phyloP scores from a whole-genome alignment of 2,797 vertebrate genomes.

The Anguilla obscura region DNA sequence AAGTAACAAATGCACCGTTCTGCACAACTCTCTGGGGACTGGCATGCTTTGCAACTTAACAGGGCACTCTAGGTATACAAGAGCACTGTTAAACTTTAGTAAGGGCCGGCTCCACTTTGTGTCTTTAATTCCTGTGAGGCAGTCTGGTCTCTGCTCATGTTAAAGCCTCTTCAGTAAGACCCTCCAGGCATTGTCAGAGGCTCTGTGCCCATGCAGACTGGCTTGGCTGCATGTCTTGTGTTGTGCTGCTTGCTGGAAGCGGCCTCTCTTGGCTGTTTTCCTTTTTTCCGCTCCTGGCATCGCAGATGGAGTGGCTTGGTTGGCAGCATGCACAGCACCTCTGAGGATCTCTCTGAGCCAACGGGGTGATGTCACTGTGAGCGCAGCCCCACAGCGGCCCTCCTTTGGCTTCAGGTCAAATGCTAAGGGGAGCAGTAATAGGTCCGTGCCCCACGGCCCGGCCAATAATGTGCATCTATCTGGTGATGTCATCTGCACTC shows the following conservation, averaged over 20 bases:
- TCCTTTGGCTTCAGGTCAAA: neutral
- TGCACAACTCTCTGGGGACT: neutral
- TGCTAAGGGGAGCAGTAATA: neutral
- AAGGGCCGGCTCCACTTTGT: neutral
- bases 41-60: neutral
- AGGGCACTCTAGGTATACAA: neutral
- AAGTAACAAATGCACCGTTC: neutral
- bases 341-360: neutral
- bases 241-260: neutral
- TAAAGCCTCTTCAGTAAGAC: neutral
- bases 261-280: neutral
- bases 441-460: neutral
- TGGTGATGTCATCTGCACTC: neutral
- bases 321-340: neutral
- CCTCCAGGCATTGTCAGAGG: neutral
- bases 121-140: neutral
- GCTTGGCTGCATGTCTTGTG: neutral
- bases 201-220: neutral
- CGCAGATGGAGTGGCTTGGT: neutral
- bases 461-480: neutral
- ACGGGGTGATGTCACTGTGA: neutral
- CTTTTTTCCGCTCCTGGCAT: slow-evolving; percentile 6
- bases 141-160: neutral
- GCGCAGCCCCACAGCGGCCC: neutral
- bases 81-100: neutral